Conservation (phyloP, 2,113 vertebrate genomes). For the Leucosticte australis region DNA sequence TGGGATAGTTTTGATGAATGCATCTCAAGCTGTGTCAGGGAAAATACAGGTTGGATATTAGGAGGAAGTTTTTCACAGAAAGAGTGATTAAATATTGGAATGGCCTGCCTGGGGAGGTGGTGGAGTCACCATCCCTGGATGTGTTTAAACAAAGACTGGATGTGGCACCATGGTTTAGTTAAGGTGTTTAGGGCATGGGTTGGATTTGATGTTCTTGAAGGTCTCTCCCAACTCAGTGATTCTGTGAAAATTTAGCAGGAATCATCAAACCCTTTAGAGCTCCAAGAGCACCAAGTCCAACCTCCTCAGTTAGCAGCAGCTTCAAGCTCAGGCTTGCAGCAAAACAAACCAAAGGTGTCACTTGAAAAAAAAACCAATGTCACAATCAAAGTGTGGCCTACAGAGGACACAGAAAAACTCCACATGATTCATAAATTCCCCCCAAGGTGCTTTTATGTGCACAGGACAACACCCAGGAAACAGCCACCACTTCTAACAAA, state of each 20-base stretch:
- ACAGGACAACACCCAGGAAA: neutral
- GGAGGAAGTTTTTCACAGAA: neutral
- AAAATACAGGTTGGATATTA: neutral
- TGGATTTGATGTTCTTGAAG: neutral
- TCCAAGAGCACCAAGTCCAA: neutral
- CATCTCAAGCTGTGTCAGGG: neutral
- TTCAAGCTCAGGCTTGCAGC: neutral
- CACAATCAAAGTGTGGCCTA: neutral
- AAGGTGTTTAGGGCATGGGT: neutral
- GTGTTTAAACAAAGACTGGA: neutral
- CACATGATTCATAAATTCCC: neutral
- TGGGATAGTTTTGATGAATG: rapidly evolving
- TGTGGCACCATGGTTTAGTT: neutral
- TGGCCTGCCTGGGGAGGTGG: neutral
- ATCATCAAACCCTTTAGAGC: neutral
- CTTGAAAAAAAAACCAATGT: neutral
- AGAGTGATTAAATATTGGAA: neutral
- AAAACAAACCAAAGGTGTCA: neutral
- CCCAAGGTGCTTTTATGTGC: rapidly evolving
- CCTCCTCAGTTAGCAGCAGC: neutral
- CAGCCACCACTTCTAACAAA: neutral
- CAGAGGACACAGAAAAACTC: neutral
- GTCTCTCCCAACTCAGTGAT: neutral
- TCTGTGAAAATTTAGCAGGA: neutral
- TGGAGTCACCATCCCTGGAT: neutral